Evolutionary conservation across 2,888 invertebrate species (phyloP).

Genomic region (Hyposoter didymator): DNA sequence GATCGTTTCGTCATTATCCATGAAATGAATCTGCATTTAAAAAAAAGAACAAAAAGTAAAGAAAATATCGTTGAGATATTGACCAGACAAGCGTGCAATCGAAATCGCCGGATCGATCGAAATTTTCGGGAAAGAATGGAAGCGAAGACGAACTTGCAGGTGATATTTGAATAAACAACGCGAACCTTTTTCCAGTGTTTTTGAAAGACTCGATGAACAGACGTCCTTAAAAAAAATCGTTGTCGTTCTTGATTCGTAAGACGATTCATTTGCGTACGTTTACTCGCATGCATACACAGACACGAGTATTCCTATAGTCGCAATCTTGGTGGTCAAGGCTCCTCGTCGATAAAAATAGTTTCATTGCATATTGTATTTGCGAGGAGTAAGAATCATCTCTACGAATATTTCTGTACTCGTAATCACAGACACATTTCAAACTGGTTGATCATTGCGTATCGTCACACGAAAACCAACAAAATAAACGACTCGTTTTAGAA

Average conservation of each 20-base stretch:
- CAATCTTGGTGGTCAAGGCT: constrained; percentile 64
- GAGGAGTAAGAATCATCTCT: constrained; percentile 32
- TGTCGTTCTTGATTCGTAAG: constrained; percentile 40
- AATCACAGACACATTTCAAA: constrained; percentile 7
- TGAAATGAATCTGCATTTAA: not conserved
- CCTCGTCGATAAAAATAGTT: constrained; percentile 57
- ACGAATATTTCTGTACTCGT: constrained; percentile 19
- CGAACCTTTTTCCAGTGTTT: not conserved
- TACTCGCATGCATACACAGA: no score
- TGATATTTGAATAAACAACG: constrained; percentile 49
- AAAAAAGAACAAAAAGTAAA: not conserved
- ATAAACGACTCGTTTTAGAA: not conserved
- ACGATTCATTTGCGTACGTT: constrained; percentile 6
- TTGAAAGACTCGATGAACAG: constrained; percentile 1
- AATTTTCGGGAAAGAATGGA: not conserved
- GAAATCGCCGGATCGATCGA: not conserved
- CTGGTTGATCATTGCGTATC: not conserved
- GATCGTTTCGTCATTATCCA: not conserved
- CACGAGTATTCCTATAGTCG: constrained; percentile 35
- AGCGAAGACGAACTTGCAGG: constrained; percentile 41
- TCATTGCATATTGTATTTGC: constrained; percentile 26
- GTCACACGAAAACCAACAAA: not conserved
- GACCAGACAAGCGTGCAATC: not conserved
- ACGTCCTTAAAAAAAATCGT: constrained; percentile 39
- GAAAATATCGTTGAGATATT: not conserved